These are phyloP conservation scores for Xestia sexstrigata DNA, from an alignment of 2,888 invertebrate genomes.

Conservation along the genomic window DNA sequence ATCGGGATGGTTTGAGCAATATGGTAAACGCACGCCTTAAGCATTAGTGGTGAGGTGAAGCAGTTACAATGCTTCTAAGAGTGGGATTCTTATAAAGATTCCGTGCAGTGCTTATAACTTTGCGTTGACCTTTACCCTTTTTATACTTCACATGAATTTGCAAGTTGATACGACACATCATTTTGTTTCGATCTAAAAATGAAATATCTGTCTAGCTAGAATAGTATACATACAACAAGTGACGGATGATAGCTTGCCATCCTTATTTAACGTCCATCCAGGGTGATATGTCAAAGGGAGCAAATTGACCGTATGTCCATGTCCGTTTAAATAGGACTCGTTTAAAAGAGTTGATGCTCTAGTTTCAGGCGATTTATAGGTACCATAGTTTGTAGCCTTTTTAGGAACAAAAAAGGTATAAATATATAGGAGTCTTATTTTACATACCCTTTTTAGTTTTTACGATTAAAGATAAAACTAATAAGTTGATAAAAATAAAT, in stretches of 20 bases:
- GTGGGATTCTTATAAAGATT: not conserved
- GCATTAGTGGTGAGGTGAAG: not conserved
- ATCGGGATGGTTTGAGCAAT: not conserved
- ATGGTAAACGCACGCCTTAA: not conserved
- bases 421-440: not conserved
- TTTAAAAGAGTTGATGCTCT: not conserved
- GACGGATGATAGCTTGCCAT: not conserved
- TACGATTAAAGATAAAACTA: not conserved
- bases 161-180: not conserved
- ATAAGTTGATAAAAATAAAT: not conserved
- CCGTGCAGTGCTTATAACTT: not conserved
- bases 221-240: not conserved
- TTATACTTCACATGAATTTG: not conserved
- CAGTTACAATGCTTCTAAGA: not conserved
- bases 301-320: slow-evolving; percentile 1
- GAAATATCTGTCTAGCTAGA: not conserved
- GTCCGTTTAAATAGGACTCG: not conserved
- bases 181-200: not conserved
- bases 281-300: not conserved
- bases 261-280: not conserved
- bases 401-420: not conserved
- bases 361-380: not conserved
- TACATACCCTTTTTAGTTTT: not conserved
- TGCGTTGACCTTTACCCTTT: not conserved
- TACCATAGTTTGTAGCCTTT: not conserved